A percentile compares a stretch with the other conserved stretches of the same genome.
Evolutionary conservation across 1,140 invertebrate genomes (phyloP).

Genomic region (Stenopsyche tienmushanensis): DNA sequence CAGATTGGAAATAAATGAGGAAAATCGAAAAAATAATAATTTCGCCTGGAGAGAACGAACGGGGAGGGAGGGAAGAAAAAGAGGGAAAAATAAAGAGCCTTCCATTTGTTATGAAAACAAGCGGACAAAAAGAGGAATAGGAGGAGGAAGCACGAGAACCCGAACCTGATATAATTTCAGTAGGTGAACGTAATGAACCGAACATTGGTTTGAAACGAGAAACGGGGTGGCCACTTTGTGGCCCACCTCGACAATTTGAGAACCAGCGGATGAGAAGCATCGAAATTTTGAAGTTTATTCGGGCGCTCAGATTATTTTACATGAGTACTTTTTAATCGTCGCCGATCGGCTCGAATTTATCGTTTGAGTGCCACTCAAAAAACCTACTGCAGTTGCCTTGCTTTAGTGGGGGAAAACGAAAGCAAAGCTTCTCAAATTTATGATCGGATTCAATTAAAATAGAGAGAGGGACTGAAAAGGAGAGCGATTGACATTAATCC

Average conservation of each 20-base stretch:
- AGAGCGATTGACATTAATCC: no score
- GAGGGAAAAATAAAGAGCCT: constrained; percentile 22
- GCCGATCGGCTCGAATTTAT: no score
- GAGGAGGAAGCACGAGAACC: constrained; percentile 1
- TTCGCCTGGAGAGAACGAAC: constrained; percentile 1
- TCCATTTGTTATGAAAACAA: constrained; percentile 29
- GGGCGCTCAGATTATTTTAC: no score
- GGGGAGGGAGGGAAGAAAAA: not conserved
- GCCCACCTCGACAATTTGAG: not conserved
- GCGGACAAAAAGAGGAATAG: constrained; percentile 16
- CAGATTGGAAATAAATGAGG: constrained; percentile 26
- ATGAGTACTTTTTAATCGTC: no score
- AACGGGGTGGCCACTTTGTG: no score
- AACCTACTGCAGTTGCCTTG: no score
- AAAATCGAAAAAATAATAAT: constrained; percentile 29
- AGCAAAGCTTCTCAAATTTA: no score
- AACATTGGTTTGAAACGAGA: not conserved
- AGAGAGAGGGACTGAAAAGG: no score
- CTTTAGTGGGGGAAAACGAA: no score
- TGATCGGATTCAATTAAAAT: no score
- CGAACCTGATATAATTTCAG: constrained; percentile 19
- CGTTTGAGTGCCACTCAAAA: no score
- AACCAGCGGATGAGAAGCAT: not conserved
- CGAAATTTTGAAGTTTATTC: no score
- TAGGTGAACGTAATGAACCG: constrained; percentile 26